Conservation (phyloP, 2,113 vertebrate species). For the human region GRCh38 chr3:185599001-185599500, state of each 20-base stretch:
- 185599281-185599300: neutral
- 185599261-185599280: conserved; percentile 12
- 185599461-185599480: neutral
- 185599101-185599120: conserved; percentile 3
- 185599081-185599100: conserved; percentile 27
- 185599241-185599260: conserved; percentile 35
- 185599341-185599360: conserved; percentile 14
- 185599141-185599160: conserved; percentile 12
- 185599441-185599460: neutral
- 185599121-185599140: conserved; percentile 14
- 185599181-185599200: conserved; percentile 24
- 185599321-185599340: neutral
- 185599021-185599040: conserved; percentile 77
- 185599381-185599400: neutral
- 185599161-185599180: conserved; percentile 26
- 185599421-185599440: neutral
- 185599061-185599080: neutral
- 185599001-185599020: conserved; percentile 69
- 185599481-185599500: neutral
- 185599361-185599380: neutral
- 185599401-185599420: neutral
- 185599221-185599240: conserved; percentile 22
- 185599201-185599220: conserved; percentile 47
- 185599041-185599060: neutral
- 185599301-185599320: neutral